Evolutionary conservation across 2,888 invertebrate genomes (phyloP).

Genomic region (Eugnorisma glareosa): DNA sequence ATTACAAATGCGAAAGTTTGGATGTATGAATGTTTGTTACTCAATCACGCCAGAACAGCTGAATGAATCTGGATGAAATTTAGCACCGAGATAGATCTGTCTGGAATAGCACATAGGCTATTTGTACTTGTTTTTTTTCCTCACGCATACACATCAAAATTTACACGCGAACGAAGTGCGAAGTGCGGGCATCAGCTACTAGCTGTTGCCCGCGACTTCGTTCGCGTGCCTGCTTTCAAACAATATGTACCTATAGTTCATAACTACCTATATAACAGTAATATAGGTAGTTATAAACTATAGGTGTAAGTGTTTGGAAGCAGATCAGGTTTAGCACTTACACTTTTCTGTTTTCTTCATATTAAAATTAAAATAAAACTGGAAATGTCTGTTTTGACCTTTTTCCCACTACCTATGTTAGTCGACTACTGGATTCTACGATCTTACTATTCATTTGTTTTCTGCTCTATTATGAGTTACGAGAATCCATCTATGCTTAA

Average conservation of each 20-base stretch:
- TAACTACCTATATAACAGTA: too few species aligned
- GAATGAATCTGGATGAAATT: not conserved
- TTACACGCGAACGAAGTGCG: not conserved
- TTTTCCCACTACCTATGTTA: not conserved
- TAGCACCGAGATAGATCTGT: not conserved
- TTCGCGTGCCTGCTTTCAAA: too few species aligned
- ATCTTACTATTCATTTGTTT: not conserved
- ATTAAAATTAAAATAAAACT: not conserved
- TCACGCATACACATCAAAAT: not conserved
- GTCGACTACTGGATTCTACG: not conserved
- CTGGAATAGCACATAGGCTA: not conserved
- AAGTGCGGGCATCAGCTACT: not conserved
- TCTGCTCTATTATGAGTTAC: not conserved
- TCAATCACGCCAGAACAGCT: not conserved
- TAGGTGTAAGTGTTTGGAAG: constrained; percentile 5
- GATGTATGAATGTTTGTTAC: not conserved
- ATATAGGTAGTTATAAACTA: not conserved
- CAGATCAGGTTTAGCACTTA: constrained; percentile 27
- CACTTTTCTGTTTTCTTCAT: not conserved
- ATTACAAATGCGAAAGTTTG: not conserved
- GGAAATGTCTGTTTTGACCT: not conserved
- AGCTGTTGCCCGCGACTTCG: too few species aligned
- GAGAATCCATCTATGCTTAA: constrained; percentile 5
- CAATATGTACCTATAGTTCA: too few species aligned
- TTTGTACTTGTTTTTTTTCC: not conserved